phyloP scores from a whole-genome alignment of 2,797 vertebrate species.

The Hoplostethus mediterraneus region DNA sequence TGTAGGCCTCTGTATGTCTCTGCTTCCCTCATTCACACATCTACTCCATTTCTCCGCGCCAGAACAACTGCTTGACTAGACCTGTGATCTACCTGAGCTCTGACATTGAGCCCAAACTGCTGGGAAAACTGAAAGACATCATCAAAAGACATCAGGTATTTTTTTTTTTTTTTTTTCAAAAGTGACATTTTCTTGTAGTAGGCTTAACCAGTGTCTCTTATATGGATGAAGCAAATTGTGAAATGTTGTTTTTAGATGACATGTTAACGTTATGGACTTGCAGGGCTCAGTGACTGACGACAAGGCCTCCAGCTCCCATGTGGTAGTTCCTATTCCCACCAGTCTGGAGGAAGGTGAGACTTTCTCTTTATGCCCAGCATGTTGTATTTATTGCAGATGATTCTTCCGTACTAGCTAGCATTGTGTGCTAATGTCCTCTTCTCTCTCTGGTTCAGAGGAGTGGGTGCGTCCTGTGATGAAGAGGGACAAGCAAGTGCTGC shows the following conservation, averaged over 20 bases:
- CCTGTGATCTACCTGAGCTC: conserved; percentile 95
- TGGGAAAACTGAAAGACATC: conserved; percentile 97
- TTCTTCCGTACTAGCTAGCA: neutral
- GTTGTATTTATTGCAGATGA: conserved; percentile 11
- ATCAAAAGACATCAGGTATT: conserved; percentile 97
- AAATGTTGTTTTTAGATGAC: neutral
- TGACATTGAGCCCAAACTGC: conserved; percentile 94
- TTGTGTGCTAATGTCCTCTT: conserved; percentile 10
- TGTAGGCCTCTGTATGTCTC: neutral
- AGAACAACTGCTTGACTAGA: conserved; percentile 96
- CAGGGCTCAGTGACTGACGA: conserved; percentile 97
- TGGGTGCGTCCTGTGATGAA: conserved; percentile 99
- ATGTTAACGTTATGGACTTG: neutral
- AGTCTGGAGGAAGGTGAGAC: conserved; percentile 94
- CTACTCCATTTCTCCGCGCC: conserved; percentile 33
- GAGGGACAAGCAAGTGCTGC: conserved; percentile 96
- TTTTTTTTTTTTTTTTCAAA: conserved; percentile 12
- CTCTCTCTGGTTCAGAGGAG: conserved; percentile 86
- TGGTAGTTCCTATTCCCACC: conserved; percentile 93
- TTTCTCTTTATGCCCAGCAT: neutral
- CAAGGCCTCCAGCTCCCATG: conserved; percentile 90
- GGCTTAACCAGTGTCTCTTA: neutral
- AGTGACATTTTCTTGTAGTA: neutral
- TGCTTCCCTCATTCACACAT: neutral
- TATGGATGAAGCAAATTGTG: neutral